Evolutionary conservation across 1,140 invertebrate genomes (phyloP).

Genomic region (Orius laevigatus): DNA sequence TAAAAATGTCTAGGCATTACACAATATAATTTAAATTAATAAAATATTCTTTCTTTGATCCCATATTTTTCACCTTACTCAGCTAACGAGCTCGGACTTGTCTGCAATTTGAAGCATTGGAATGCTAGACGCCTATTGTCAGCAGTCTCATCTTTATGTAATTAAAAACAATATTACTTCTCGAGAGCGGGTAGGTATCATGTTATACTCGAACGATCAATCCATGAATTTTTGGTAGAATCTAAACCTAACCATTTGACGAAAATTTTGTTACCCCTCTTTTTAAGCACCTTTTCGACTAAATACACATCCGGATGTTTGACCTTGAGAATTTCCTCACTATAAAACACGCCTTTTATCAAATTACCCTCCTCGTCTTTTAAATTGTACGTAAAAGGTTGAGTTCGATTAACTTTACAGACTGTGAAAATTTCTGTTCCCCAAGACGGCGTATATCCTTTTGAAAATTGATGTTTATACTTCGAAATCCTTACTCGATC

Average conservation of each 20-base stretch:
- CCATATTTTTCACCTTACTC: too few species aligned
- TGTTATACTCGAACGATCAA: not conserved
- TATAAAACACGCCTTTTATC: conserved; percentile 14
- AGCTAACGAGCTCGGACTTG: too few species aligned
- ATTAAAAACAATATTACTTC: too few species aligned
- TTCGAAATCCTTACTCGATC: conserved; percentile 14
- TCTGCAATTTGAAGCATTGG: too few species aligned
- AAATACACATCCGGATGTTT: conserved; percentile 23
- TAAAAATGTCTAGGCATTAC: too few species aligned
- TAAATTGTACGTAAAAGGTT: conserved; percentile 9
- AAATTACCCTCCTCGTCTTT: conserved; percentile 4
- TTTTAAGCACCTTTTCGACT: conserved; percentile 21
- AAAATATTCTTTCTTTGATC: too few species aligned
- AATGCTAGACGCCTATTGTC: too few species aligned
- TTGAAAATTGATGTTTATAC: conserved; percentile 12
- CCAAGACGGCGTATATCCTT: conserved; percentile 14
- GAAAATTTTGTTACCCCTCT: conserved; percentile 6
- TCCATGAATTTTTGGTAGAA: conserved; percentile 4
- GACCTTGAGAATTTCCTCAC: conserved; percentile 11
- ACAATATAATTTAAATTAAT: too few species aligned
- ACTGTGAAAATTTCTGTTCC: conserved; percentile 14
- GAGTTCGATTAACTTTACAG: conserved; percentile 6
- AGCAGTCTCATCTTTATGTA: too few species aligned
- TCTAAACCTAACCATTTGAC: conserved; percentile 18
- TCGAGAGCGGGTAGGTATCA: too few species aligned